phyloP scores from a whole-genome alignment of 2,113 vertebrate genomes.

The Oceanites oceanicus region DNA sequence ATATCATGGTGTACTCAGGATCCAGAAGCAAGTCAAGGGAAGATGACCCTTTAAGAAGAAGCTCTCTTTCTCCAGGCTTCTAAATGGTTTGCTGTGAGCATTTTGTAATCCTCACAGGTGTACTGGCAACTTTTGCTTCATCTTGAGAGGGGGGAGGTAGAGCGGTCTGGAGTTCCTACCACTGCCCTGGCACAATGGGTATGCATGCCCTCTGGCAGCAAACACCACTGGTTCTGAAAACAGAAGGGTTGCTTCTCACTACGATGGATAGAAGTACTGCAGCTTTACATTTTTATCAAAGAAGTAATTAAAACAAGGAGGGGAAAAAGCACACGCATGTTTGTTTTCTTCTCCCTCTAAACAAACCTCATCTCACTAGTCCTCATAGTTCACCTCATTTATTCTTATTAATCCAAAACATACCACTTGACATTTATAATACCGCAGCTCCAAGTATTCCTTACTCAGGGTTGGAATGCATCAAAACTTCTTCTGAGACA shows the following conservation, averaged over 20 bases:
- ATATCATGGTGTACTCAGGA: rapidly evolving
- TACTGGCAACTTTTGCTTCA: neutral
- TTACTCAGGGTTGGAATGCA: neutral
- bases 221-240: neutral
- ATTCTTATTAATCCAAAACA: neutral
- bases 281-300: neutral
- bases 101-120: neutral
- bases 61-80: neutral
- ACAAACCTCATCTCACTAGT: neutral
- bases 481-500: neutral
- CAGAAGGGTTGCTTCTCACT: neutral
- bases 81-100: neutral
- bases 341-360: neutral
- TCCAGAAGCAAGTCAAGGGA: neutral
- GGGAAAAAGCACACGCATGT: neutral
- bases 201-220: neutral
- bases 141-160: neutral
- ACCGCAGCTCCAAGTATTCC: neutral
- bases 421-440: neutral
- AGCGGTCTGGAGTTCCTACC: neutral
- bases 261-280: neutral
- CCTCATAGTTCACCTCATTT: neutral
- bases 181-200: neutral
- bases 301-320: neutral
- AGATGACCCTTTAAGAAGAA: neutral